Percentiles rank a stretch among this genome's conserved stretches.
phyloP scores from a whole-genome alignment of 2,797 vertebrate genomes.

The Erethizon dorsatum region DNA sequence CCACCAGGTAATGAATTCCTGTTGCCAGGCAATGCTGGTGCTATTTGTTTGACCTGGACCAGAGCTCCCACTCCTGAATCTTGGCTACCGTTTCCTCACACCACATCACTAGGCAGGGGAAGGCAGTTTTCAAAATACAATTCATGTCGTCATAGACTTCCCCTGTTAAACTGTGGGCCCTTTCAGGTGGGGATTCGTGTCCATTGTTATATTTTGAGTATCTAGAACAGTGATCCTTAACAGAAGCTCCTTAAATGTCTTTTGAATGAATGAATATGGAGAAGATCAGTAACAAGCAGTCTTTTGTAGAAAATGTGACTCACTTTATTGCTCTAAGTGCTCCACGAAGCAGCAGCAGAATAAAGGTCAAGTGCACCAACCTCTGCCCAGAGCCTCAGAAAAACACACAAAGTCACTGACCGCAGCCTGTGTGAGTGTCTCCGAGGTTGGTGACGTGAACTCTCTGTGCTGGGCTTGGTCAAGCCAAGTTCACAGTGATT shows the following conservation, averaged over 20 bases:
- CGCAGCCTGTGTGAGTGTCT: rapidly evolving
- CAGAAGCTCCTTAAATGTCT: background rate
- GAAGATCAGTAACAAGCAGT: background rate
- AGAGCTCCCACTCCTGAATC: background rate
- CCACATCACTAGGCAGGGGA: rapidly evolving
- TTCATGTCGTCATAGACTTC: background rate
- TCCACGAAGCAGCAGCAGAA: background rate
- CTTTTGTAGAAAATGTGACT: background rate
- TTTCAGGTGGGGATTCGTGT: background rate
- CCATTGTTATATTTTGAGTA: background rate
- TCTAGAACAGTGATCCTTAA: background rate
- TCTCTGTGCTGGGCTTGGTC: background rate
- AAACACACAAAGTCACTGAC: background rate
- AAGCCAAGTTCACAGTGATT: background rate
- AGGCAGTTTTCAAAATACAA: constrained; percentile 1
- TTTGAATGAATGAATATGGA: background rate
- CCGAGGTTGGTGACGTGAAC: background rate
- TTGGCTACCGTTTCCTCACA: background rate
- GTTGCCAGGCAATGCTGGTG: background rate
- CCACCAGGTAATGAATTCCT: background rate
- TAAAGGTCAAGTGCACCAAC: background rate
- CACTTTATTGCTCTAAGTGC: background rate
- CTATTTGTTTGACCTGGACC: background rate
- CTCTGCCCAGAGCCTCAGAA: background rate
- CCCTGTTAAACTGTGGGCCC: background rate